Evolutionary conservation across 2,888 invertebrate genomes (phyloP), one percentile per base, ranked within the genome.

Genomic region (Phaonia tiefii): DNA sequence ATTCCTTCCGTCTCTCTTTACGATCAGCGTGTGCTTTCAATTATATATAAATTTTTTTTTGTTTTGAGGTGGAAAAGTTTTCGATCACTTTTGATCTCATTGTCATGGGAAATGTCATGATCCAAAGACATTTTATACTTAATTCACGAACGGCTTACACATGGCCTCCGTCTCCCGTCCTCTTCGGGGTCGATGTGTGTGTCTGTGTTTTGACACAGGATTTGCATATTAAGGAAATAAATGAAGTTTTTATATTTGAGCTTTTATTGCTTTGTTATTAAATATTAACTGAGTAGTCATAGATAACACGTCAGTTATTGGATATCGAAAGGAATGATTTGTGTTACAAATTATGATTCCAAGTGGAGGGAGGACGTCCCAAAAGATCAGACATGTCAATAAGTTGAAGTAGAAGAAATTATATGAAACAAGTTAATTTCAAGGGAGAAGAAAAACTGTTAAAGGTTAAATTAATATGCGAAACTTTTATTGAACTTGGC

Each of bases 61-160:
- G n/a, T n/a, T n/a, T 56, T 71, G 46, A 78, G 78, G 78, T 72
- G 78, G 78, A 74, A 79, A 75, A 42, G 42, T 63, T 42, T 63
- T 31, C 4, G 58, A 77, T 80, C 80, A 80, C 77, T 77, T 80
- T 77, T 81, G 81, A 81, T 81, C 81, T 81, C 77, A 81, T 81
- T 81, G 77, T 81, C 81, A 81, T 81, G 81, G 78, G 81, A 81
- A 81, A 81, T 78, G 81, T 78, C 78, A 78, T 81, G 81, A 81
- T 78, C 81, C 75, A 81, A 75, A 81, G 75, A 77, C 72, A 78
- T 78, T 81, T 63, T 63, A 63, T 63, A 63, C 63, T 37, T 63
- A 15, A 13, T 63, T 39, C 63, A 63, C 42, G 63, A 63, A 13
- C 13, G 20, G 63, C 17, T 42, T 11, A n/a, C n/a, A n/a, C 31